Conservation (phyloP, 2,888 invertebrate species). For the Watsonalla binaria region DNA sequence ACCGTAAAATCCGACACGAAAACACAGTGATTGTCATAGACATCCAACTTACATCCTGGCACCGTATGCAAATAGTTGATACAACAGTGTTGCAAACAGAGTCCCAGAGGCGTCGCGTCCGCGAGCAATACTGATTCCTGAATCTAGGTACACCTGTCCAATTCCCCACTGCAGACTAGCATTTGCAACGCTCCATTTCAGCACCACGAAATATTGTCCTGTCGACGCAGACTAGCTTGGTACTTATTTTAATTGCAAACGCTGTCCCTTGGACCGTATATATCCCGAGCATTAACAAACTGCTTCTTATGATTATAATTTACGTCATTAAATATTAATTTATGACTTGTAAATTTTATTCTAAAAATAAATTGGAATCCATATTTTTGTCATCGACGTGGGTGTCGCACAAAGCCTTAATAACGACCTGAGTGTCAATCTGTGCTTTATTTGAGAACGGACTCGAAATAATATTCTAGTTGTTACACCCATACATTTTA, state of each 20-base stretch:
- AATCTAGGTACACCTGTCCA: constrained; percentile 52
- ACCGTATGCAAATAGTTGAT: constrained; percentile 53
- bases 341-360: too few relatives aligned
- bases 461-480: background rate
- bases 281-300: too few relatives aligned
- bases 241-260: background rate
- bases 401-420: background rate
- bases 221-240: background rate
- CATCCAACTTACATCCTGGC: constrained; percentile 18
- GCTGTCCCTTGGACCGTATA: too few relatives aligned
- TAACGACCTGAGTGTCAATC: background rate
- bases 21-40: constrained; percentile 21
- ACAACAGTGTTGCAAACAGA: constrained; percentile 36
- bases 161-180: constrained; percentile 36
- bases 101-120: constrained; percentile 45
- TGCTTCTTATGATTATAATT: too few relatives aligned
- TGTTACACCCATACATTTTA: background rate
- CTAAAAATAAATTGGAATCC: too few relatives aligned
- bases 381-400: too few relatives aligned
- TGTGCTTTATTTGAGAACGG: background rate
- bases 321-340: too few relatives aligned
- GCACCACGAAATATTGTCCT: constrained; percentile 30
- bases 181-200: constrained; percentile 50
- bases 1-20: constrained; percentile 8
- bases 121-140: constrained; percentile 50